Evolutionary conservation across 2,888 invertebrate species (phyloP).

Genomic region (Cryptocephalus moraei): DNA sequence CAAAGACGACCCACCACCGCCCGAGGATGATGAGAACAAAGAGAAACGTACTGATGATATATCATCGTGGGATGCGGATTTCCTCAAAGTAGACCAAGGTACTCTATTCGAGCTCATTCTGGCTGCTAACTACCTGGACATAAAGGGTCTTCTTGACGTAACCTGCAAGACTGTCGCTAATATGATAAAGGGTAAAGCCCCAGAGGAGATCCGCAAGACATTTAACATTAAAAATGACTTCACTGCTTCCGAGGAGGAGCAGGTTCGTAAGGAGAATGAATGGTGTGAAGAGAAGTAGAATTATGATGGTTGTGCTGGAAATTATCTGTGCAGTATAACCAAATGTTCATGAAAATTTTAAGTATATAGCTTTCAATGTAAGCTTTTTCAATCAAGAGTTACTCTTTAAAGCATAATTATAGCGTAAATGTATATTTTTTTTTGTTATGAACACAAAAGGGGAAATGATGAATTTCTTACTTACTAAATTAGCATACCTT

Average conservation of each 20-base stretch:
- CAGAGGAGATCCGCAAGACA: conserved; percentile 92
- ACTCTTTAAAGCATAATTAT: too few species aligned
- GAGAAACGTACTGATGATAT: conserved; percentile 99
- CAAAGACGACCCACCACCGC: conserved; percentile 90
- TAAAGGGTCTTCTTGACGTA: conserved; percentile 90
- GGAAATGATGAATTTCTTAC: too few species aligned
- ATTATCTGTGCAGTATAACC: too few species aligned
- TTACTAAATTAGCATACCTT: too few species aligned
- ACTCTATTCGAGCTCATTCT: conserved; percentile 92
- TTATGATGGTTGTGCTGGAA: not conserved
- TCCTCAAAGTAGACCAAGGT: conserved; percentile 95
- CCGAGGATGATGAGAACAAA: conserved; percentile 95
- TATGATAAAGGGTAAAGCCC: conserved; percentile 98
- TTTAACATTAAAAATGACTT: conserved; percentile 97
- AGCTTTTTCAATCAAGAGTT: too few species aligned
- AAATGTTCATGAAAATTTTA: too few species aligned
- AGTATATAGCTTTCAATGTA: too few species aligned
- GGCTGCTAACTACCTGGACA: conserved; percentile 95
- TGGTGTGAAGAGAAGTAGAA: conserved; percentile 84
- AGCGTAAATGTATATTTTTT: too few species aligned
- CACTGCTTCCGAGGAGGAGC: conserved; percentile 92
- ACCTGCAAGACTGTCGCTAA: conserved; percentile 98
- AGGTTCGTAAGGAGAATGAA: conserved; percentile 92
- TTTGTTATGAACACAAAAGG: too few species aligned
- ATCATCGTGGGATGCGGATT: conserved; percentile 98